Evolutionary conservation across 2,113 vertebrate genomes (phyloP).

Genomic region (Campylomormyrus numenius): DNA sequence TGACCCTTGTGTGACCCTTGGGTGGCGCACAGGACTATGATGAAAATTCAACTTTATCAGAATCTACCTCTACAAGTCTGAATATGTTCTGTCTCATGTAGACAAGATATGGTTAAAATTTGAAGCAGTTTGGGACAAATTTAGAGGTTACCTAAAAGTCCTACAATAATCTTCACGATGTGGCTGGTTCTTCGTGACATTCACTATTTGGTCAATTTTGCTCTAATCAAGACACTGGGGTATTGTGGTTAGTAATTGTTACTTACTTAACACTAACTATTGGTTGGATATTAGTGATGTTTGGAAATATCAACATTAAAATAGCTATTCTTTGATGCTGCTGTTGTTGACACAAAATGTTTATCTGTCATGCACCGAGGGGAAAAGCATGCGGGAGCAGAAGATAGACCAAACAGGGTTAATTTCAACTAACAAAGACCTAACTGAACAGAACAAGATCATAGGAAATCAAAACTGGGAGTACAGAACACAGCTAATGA

Average conservation of each 20-base stretch:
- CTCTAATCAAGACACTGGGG: neutral
- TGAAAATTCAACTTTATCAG: neutral
- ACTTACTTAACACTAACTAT: neutral
- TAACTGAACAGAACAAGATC: neutral
- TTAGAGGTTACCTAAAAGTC: neutral
- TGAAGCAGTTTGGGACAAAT: neutral
- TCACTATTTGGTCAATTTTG: no score
- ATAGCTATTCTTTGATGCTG: neutral
- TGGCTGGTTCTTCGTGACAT: neutral
- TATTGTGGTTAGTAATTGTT: neutral
- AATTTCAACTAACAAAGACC: neutral
- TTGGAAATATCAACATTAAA: neutral
- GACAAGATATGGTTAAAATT: neutral
- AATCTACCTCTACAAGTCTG: neutral
- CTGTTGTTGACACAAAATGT: neutral
- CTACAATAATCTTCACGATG: neutral
- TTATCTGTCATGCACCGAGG: neutral
- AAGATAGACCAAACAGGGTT: neutral
- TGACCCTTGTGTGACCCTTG: no score
- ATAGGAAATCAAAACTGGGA: no score
- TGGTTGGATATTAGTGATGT: neutral
- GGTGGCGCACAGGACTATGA: neutral
- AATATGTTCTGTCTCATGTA: neutral
- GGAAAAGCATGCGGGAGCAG: neutral
- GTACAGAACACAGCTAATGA: neutral